Conservation (phyloP, 2,888 invertebrate genomes). For the Timema podura region DNA sequence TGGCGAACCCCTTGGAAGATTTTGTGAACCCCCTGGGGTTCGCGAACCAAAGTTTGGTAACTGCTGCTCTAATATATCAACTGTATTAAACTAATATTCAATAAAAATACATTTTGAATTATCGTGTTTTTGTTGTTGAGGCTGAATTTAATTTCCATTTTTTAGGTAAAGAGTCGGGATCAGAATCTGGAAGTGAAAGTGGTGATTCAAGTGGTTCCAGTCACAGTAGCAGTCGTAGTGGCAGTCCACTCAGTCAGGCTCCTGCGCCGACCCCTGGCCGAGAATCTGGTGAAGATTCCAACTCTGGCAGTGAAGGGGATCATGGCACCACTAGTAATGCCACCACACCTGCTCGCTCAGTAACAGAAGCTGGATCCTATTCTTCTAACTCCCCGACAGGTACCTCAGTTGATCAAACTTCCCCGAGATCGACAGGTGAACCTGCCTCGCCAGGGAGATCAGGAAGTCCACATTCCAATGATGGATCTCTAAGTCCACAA, state of each 20-base stretch:
- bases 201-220: constrained; percentile 43
- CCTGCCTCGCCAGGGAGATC: constrained; percentile 34
- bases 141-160: constrained; percentile 19
- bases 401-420: constrained; percentile 23
- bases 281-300: constrained; percentile 24
- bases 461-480: constrained; percentile 30
- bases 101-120: too few species aligned
- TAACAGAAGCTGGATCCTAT: constrained; percentile 18
- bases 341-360: constrained; percentile 19
- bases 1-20: too few species aligned
- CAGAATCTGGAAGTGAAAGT: constrained; percentile 47
- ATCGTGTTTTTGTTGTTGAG: too few species aligned
- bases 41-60: too few species aligned
- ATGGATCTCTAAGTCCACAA: constrained; percentile 34
- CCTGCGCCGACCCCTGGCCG: constrained; percentile 45
- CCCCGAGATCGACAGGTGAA: constrained; percentile 33
- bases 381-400: constrained; percentile 22
- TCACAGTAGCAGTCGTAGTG: constrained; percentile 43
- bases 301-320: constrained; percentile 32
- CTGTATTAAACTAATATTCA: background rate
- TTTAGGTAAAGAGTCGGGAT: constrained; percentile 37
- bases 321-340: constrained; percentile 31
- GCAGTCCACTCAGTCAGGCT: constrained; percentile 43
- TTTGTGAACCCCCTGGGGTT: too few species aligned
- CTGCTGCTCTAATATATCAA: too few species aligned